Conservation (phyloP, 2,113 vertebrate species). For the Agapornis roseicollis region DNA sequence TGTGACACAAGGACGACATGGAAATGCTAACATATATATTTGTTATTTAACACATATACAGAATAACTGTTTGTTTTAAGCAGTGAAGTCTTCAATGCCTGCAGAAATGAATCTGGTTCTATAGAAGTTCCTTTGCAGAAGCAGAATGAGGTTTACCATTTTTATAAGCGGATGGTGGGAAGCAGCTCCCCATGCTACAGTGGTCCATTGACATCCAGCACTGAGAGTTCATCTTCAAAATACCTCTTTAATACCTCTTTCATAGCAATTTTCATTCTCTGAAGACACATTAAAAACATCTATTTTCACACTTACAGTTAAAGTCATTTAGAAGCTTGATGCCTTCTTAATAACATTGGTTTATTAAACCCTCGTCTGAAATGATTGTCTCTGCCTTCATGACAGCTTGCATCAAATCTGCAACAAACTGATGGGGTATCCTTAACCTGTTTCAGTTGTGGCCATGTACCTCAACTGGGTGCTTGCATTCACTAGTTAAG, state of each 20-base stretch:
- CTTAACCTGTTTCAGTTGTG: fast-evolving
- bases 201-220: neutral
- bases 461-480: fast-evolving
- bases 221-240: neutral
- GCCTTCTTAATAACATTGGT: neutral
- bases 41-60: neutral
- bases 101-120: neutral
- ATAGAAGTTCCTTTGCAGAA: neutral
- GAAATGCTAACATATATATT: neutral
- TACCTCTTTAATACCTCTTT: neutral
- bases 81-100: neutral
- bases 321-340: neutral
- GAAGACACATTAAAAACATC: neutral
- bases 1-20: neutral
- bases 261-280: neutral
- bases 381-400: neutral
- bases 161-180: neutral
- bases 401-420: neutral
- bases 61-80: neutral
- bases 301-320: neutral
- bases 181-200: neutral
- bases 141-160: neutral
- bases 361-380: neutral
- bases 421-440: neutral
- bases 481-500: neutral